Percentiles rank a stretch among this genome's conserved stretches.
These are phyloP conservation scores for Diloba caeruleocephala DNA, from an alignment of 2,888 invertebrate species.

Conservation along the genomic window DNA sequence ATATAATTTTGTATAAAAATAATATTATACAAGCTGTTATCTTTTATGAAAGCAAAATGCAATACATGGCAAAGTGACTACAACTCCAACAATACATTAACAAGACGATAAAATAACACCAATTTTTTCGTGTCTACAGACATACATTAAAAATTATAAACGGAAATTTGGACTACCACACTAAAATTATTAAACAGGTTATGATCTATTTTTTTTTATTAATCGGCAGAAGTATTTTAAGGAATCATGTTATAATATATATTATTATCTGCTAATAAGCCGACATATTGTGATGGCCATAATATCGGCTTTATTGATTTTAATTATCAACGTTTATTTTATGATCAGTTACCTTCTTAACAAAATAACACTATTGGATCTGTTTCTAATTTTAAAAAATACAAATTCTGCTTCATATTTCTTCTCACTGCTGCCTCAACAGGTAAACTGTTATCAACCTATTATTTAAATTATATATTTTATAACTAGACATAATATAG, in stretches of 20 bases:
- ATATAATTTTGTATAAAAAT: constrained; percentile 68
- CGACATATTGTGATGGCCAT: constrained; percentile 1
- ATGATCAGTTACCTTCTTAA: constrained; percentile 9
- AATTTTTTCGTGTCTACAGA: constrained; percentile 47
- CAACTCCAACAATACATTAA: constrained; percentile 51
- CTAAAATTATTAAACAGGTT: constrained; percentile 34
- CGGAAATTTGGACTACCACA: constrained; percentile 58
- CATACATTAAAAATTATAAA: constrained; percentile 49
- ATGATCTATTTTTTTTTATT: constrained; percentile 12
- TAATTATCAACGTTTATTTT: constrained; percentile 20
- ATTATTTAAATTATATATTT: constrained; percentile 43
- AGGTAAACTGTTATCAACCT: constrained; percentile 36
- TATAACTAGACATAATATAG: constrained; percentile 42
- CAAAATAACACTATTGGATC: constrained; percentile 26
- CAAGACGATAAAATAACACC: constrained; percentile 66
- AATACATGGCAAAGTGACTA: constrained; percentile 47
- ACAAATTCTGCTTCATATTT: constrained; percentile 12
- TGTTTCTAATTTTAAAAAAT: constrained; percentile 31
- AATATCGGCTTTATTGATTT: neutral
- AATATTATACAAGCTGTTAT: constrained; percentile 73
- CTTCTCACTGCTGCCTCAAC: constrained; percentile 32
- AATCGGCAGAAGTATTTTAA: neutral
- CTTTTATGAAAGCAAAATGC: constrained; percentile 52
- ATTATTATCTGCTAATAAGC: constrained; percentile 4
- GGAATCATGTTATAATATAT: constrained; percentile 1